Conservation (phyloP, 2,888 invertebrate genomes). For the Erebia aethiops region DNA sequence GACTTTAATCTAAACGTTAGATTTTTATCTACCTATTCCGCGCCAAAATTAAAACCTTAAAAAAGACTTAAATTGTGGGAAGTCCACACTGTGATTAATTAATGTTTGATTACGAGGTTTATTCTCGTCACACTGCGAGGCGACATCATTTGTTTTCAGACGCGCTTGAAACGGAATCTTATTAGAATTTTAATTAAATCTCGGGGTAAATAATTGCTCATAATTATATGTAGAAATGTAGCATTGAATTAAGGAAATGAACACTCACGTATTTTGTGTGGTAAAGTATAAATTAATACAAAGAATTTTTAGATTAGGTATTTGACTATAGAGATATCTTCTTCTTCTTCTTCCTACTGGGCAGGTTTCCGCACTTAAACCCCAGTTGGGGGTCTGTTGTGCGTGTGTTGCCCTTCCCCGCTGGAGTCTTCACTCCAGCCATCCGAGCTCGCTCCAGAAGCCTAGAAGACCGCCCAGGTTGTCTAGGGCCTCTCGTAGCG, state of each 20-base stretch:
- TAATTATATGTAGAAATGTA: conserved; percentile 26
- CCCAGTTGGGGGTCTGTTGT: too few species aligned
- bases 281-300: neutral
- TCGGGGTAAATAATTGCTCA: conserved; percentile 36
- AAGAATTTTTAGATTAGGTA: too few species aligned
- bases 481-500: too few species aligned
- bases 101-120: conserved; percentile 43
- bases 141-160: conserved; percentile 39
- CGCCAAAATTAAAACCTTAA: neutral
- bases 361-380: too few species aligned
- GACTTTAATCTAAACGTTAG: neutral
- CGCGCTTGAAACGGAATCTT: conserved; percentile 37
- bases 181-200: conserved; percentile 42
- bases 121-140: conserved; percentile 33
- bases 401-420: too few species aligned
- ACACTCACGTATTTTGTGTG: conserved; percentile 8
- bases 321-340: too few species aligned
- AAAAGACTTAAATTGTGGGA: conserved; percentile 1
- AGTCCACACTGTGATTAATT: conserved; percentile 59
- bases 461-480: too few species aligned
- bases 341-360: too few species aligned
- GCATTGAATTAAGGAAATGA: conserved; percentile 17
- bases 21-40: neutral
- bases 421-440: too few species aligned
- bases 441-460: too few species aligned